Evolutionary conservation across 2,797 vertebrate genomes (phyloP), one percentile per base, ranked within the genome.

Genomic region (Gobionotothen gibberifrons): DNA sequence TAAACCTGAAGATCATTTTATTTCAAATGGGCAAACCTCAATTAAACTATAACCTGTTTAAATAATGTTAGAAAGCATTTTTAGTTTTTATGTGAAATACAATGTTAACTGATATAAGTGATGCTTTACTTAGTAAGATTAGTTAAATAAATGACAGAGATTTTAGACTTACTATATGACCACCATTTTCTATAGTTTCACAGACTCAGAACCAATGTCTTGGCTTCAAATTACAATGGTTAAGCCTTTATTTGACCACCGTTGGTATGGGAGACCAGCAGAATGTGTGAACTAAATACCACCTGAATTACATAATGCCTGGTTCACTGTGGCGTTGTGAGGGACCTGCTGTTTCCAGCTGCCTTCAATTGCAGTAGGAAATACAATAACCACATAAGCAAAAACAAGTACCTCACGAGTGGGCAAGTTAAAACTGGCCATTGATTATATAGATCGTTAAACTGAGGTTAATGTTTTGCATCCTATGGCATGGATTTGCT

Each of bases 341-440:
- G 9, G 40, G 21, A 57, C 12, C 39, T 47, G 48, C 19, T 36
- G 8, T 49, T 63, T 54, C 3, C 16, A 42, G 72, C n/a, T 70
- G 59, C 71, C 36, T 79, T 74, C 66, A 76, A 15, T 4, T 44
- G 36, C 48, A 10, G 57, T 60, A 2, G n/a, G 56, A 76, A 69
- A 73, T 56, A 6, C 2, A 16, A 40, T 0, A 0, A 0, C 16
- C 17, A 52, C 6, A 2, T 3, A 3, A 61, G 48, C 3, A 46
- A 4, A n/a, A 22, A 26, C 2, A 10, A 14, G n/a, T 16, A 56
- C 16, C 53, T 44, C 3, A 74, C 5, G 1, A 43, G 2, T 11
- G 2, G 9, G 7, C 2, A 15, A 46, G 11, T 26, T 9, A 1
- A 0, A 32, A 59, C 2, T 29, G 16, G 1, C n/a, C 1, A 1